These are phyloP conservation scores for Potamarius usumacintae DNA, from an alignment of 2,113 vertebrate species.

Conservation along the genomic window DNA sequence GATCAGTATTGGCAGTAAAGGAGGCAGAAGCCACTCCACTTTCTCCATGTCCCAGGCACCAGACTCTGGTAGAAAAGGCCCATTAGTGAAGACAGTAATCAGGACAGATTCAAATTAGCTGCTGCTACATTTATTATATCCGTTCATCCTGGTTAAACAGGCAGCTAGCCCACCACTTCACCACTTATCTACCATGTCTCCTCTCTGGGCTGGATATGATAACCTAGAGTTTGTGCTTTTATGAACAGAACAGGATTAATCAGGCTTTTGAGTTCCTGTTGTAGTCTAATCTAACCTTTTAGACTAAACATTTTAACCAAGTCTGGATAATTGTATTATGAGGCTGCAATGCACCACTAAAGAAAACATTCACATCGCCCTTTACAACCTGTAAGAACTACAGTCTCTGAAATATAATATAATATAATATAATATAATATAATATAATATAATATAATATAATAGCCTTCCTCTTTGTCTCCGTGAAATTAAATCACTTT, in stretches of 20 bases:
- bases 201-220: background rate
- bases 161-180: background rate
- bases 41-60: constrained; percentile 22
- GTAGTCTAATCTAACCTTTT: background rate
- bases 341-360: background rate
- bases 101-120: background rate
- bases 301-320: background rate
- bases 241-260: background rate
- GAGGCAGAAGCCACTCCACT: constrained; percentile 1
- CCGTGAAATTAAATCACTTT: no score
- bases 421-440: no score
- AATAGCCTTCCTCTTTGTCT: no score
- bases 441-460: background rate
- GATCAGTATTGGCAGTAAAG: background rate
- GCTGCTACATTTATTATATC: background rate
- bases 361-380: background rate
- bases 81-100: background rate
- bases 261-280: background rate
- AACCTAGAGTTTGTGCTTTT: background rate
- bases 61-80: constrained; percentile 7
- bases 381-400: background rate
- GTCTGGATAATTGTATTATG: background rate
- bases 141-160: background rate
- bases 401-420: background rate
- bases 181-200: background rate